A percentile compares a stretch with the other conserved stretches of the same genome.
phyloP scores from a whole-genome alignment of 64 coral and sea anemone species.

The Dendrophyllia cribrosa region DNA sequence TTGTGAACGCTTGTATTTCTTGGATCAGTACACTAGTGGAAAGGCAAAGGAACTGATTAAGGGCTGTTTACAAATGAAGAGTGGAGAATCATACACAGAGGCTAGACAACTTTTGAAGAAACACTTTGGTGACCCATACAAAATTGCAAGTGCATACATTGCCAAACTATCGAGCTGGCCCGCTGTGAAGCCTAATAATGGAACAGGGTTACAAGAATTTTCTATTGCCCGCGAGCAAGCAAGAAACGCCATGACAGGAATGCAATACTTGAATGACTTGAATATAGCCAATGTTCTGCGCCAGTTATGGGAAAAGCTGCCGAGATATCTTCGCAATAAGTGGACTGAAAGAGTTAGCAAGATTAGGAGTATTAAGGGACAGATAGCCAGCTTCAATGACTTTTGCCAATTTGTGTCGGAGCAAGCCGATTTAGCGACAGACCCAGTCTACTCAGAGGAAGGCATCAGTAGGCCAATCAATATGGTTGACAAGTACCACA shows the following conservation, averaged over 20 bases:
- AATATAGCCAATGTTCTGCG: slow-evolving; percentile 67
- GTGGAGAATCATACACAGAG: slow-evolving; percentile 58
- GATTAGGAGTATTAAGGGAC: slow-evolving; percentile 25
- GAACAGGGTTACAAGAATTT: slow-evolving; percentile 50
- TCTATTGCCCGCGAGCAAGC: slow-evolving; percentile 58
- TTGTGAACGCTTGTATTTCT: slow-evolving; percentile 60
- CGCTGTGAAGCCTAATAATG: slow-evolving; percentile 39
- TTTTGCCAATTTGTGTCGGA: slow-evolving; percentile 65
- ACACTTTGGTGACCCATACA: slow-evolving; percentile 71
- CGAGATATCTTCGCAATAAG: slow-evolving; percentile 57
- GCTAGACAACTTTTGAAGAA: slow-evolving; percentile 66
- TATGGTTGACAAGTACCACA: too few species aligned
- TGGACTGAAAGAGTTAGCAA: slow-evolving; percentile 67
- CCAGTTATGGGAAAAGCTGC: slow-evolving; percentile 74
- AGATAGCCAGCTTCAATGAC: slow-evolving; percentile 67
- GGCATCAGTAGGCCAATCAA: neutral
- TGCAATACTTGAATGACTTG: slow-evolving; percentile 48
- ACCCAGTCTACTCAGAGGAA: slow-evolving; percentile 69
- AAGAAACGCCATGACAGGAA: slow-evolving; percentile 52
- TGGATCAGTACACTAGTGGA: slow-evolving; percentile 70
- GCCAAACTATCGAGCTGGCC: slow-evolving; percentile 51
- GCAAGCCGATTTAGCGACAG: slow-evolving; percentile 73
- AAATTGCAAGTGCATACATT: slow-evolving; percentile 66
- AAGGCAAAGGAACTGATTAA: slow-evolving; percentile 75
- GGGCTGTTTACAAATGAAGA: slow-evolving; percentile 69